These are phyloP conservation scores for Muscidifurax raptorellus DNA, from an alignment of 1,140 invertebrate genomes.

Conservation along the genomic window DNA sequence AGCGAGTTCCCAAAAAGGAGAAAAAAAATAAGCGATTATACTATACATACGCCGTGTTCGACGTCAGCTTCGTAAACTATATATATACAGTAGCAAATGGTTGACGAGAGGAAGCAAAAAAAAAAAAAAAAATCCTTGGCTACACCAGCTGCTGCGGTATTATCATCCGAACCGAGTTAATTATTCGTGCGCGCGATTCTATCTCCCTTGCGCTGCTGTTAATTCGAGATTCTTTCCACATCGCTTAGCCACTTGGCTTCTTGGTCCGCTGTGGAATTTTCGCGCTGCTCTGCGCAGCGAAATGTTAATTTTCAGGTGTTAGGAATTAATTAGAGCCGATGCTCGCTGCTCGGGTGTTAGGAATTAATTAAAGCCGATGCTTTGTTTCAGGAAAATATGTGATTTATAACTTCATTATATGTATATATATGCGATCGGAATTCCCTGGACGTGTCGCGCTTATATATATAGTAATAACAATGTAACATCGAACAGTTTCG, in stretches of 20 bases:
- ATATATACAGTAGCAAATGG: background rate
- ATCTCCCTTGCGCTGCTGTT: background rate
- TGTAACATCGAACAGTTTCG: too few species aligned
- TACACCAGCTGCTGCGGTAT: background rate
- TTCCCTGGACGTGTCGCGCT: too few species aligned
- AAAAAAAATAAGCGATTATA: background rate
- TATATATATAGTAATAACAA: too few species aligned
- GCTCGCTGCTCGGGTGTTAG: background rate
- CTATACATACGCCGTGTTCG: background rate
- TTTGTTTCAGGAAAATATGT: too few species aligned
- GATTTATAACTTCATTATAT: too few species aligned
- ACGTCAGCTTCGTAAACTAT: background rate
- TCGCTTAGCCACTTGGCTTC: background rate
- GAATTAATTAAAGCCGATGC: background rate
- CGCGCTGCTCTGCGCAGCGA: background rate
- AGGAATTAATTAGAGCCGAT: background rate
- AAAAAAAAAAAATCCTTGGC: background rate
- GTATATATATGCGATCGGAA: too few species aligned
- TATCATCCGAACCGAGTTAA: background rate
- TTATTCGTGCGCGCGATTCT: background rate
- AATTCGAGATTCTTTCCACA: conserved; percentile 6
- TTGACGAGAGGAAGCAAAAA: background rate
- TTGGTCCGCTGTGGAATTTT: background rate
- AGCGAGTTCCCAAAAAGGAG: background rate
- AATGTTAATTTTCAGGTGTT: background rate